Evolutionary conservation across 2,113 vertebrate species (phyloP), one percentile per base, ranked within the genome.

Genomic region (Alligator sinensis): DNA sequence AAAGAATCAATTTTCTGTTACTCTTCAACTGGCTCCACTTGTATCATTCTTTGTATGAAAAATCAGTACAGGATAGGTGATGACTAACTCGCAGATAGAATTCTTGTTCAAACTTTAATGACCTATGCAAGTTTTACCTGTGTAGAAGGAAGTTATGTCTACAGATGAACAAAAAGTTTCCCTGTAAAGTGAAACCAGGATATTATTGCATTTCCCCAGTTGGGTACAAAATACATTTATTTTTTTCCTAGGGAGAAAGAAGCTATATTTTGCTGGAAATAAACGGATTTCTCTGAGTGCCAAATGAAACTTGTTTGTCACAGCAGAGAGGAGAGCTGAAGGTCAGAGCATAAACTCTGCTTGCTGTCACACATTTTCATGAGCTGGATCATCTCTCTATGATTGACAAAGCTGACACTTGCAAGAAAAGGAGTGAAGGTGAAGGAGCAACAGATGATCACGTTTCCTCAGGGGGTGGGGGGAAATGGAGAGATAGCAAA

Each of bases 361-460:
- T 84, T 95, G 94, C 94, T 91, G 86, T 95, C 96, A 96, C 97
- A 97, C 94, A 84, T 97, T 97, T 97, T 96, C 94, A 92, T 95
- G 95, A 96, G 91, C 90, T 94, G 95, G 94, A 97, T 97, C 97
- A 94, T 91, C 95, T 91, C 76, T 85, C 76, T n/a, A 55, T 97
- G 97, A 97, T 95, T 97, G 97, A 97, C 97, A 97, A 96, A 97
- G 86, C 94, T 95, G 97, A 96, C 96, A 96, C 91, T 92, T 82
- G 91, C 62, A 88, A 94, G 94, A 88, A 96, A 96, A 77, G 75
- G 88, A 96, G n/a, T 28, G 87, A 94, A 94, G 96, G 96, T 91
- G 91, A 97, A 97, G 91, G 96, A 94, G 86, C 90, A 93, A 82
- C 61, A 86, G 91, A 94, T 63, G 81, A 84, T 90, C 81, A 62